Evolutionary conservation across 2,888 invertebrate species (phyloP).

Genomic region (Chamaedrilus cognettii): DNA sequence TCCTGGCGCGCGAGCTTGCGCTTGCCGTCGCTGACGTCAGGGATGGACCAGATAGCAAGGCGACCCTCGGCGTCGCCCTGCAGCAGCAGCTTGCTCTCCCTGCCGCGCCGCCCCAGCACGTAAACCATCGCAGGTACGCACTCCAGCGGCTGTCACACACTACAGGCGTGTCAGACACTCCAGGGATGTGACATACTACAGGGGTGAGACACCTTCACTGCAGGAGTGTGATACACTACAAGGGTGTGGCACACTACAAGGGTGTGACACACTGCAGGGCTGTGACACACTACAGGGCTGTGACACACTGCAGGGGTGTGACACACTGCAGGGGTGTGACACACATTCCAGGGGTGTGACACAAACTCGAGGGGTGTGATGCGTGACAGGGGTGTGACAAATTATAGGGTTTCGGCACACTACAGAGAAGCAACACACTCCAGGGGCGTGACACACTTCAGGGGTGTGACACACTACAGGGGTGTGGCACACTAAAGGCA

Average conservation of each 20-base stretch:
- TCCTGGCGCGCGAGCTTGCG: constrained; percentile 67
- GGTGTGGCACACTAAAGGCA: no score
- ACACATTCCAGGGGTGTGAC: background rate
- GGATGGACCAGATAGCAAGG: constrained; percentile 86
- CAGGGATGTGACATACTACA: no score
- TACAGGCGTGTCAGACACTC: no score
- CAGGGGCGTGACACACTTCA: no score
- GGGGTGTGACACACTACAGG: no score
- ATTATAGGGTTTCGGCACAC: no score
- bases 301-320: background rate
- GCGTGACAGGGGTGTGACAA: no score
- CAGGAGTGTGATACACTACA: no score
- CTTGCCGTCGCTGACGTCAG: constrained; percentile 74
- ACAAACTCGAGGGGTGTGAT: no score
- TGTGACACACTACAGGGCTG: background rate
- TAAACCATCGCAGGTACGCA: constrained; percentile 84
- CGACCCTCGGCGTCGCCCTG: constrained; percentile 92
- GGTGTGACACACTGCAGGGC: background rate
- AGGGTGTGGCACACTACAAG: background rate
- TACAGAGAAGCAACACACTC: no score
- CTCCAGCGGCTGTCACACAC: constrained; percentile 16
- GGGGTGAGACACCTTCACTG: no score
- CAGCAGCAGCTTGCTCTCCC: constrained; percentile 68
- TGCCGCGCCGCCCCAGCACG: constrained; percentile 66
- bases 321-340: background rate